Conservation (phyloP, 2,113 vertebrate genomes). For the Gallinago jamesoni region DNA sequence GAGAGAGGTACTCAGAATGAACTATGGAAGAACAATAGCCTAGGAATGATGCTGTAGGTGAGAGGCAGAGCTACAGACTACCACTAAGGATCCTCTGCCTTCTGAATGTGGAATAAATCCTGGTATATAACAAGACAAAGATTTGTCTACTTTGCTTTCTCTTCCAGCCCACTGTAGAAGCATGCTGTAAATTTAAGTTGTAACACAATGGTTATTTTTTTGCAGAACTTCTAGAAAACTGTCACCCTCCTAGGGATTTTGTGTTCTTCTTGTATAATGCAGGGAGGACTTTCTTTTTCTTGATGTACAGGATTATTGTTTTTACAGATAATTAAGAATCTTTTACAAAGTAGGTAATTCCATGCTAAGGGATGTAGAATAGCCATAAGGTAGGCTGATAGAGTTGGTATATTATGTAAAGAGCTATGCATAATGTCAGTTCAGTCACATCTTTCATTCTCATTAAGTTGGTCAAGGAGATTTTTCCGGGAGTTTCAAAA, state of each 20-base stretch:
- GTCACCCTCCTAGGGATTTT: neutral
- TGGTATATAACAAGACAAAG: neutral
- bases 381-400: neutral
- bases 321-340: neutral
- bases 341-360: neutral
- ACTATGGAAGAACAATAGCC: neutral
- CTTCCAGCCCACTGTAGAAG: neutral
- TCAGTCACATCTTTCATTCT: neutral
- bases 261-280: neutral
- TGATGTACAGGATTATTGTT: neutral
- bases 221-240: neutral
- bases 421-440: neutral
- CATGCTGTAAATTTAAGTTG: neutral
- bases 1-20: neutral
- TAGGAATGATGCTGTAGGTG: neutral
- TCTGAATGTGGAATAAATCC: neutral
- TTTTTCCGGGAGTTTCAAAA: neutral
- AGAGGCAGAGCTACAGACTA: neutral
- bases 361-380: fast-evolving
- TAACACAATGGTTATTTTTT: neutral
- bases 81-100: neutral
- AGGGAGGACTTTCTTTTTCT: neutral
- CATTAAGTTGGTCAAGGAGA: neutral
- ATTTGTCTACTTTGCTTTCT: neutral
- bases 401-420: neutral